phyloP scores from a whole-genome alignment of 2,888 invertebrate species.

The Mylabris sibirica region DNA sequence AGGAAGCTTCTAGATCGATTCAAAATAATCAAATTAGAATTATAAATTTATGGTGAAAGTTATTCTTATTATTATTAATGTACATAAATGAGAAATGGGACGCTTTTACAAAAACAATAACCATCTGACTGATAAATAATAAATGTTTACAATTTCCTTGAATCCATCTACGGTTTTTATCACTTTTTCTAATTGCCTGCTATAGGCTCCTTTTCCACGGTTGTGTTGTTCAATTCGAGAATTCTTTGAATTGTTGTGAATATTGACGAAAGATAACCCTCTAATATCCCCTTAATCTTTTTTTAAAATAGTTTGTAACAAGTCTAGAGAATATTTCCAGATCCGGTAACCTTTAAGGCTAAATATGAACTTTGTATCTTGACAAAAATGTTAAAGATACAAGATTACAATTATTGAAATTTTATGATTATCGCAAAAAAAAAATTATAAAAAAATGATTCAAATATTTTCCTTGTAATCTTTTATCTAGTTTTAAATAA shows the following conservation, averaged over 20 bases:
- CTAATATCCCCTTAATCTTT: background rate
- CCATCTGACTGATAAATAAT: background rate
- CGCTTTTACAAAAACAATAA: conserved; percentile 3
- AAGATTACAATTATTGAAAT: background rate
- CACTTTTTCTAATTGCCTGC: conserved; percentile 3
- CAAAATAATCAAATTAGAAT: background rate
- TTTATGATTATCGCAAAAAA: background rate
- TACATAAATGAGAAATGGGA: conserved; percentile 7
- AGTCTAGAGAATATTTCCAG: background rate
- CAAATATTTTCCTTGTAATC: background rate
- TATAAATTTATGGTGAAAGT: background rate
- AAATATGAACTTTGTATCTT: background rate
- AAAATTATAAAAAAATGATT: background rate
- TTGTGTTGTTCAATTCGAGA: background rate
- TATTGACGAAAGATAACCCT: background rate
- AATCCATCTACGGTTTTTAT: background rate
- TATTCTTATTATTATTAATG: background rate
- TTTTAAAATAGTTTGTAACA: background rate
- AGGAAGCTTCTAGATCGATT: background rate
- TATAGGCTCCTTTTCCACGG: no score
- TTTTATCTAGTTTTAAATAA: background rate
- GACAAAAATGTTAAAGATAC: background rate
- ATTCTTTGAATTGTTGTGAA: background rate
- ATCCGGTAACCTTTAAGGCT: background rate
- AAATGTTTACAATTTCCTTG: background rate